Conservation (phyloP, 1,140 invertebrate species). For the Nebria ingens region DNA sequence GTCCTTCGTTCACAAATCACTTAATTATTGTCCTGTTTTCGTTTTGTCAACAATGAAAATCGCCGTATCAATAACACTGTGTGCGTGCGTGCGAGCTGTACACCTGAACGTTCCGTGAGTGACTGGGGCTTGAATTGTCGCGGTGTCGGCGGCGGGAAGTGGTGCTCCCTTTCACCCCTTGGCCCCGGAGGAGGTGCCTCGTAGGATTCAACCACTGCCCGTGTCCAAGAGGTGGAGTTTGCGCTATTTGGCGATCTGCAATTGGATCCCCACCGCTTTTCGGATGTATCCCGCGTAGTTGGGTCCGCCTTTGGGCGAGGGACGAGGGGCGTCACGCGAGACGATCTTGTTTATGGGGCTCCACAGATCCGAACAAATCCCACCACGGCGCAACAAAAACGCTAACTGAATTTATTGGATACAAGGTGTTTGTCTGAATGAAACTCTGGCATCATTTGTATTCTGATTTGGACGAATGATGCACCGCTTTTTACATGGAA, state of each 20-base stretch:
- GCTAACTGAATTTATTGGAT: constrained; percentile 38
- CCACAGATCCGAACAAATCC: constrained; percentile 34
- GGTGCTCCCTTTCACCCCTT: constrained; percentile 14
- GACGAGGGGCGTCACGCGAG: constrained; percentile 25
- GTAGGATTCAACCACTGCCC: constrained; percentile 23
- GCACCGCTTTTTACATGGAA: constrained; percentile 35
- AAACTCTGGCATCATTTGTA: constrained; percentile 36
- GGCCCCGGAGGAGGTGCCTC: constrained; percentile 19
- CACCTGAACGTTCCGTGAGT: constrained; percentile 7
- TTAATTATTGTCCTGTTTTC: background rate
- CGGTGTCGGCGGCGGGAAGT: constrained; percentile 17
- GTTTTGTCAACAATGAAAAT: constrained; percentile 1
- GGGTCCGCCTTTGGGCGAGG: constrained; percentile 16
- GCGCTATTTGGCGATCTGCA: constrained; percentile 7
- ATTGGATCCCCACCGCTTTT: constrained; percentile 25
- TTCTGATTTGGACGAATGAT: constrained; percentile 35
- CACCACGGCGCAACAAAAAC: constrained; percentile 32
- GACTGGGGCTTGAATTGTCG: background rate
- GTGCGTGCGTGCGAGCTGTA: background rate
- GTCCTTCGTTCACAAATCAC: background rate
- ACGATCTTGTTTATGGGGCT: constrained; percentile 35
- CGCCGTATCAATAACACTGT: background rate
- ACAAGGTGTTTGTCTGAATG: constrained; percentile 37
- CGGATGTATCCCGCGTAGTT: constrained; percentile 12
- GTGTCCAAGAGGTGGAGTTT: constrained; percentile 26